phyloP scores from a whole-genome alignment of 2,888 invertebrate species.

The Ectobius pallidus region DNA sequence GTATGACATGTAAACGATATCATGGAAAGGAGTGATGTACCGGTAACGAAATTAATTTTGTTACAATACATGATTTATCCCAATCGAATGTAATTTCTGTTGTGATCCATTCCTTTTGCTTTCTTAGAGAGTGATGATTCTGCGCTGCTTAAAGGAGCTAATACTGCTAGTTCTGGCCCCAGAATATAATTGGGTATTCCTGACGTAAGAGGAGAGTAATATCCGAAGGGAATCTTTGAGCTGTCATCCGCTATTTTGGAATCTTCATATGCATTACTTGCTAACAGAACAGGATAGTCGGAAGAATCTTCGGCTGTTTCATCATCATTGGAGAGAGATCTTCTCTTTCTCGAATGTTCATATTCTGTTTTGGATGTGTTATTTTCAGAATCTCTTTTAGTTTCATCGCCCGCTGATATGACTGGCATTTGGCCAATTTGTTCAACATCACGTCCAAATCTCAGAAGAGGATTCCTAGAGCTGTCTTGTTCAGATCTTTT shows the following conservation, averaged over 20 bases:
- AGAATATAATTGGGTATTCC: conserved; percentile 35
- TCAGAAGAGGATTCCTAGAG: background rate
- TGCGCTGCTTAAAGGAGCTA: conserved; percentile 16
- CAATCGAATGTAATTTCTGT: conserved; percentile 36
- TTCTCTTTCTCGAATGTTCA: background rate
- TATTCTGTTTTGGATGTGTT: background rate
- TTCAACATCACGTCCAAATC: conserved; percentile 26
- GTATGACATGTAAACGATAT: background rate
- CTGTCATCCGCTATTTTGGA: background rate
- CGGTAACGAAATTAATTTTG: background rate
- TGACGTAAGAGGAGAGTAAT: conserved; percentile 30
- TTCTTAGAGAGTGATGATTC: background rate
- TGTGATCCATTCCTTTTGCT: conserved; percentile 20
- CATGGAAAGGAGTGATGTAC: background rate
- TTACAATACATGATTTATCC: conserved; percentile 18
- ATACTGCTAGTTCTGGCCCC: conserved; percentile 35
- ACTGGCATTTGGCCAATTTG: background rate
- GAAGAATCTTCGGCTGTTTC: conserved; percentile 14
- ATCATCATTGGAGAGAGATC: background rate
- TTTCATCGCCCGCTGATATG: background rate
- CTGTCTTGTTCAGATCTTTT: conserved; percentile 5
- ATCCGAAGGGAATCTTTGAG: conserved; percentile 4
- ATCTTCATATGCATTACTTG: conserved; percentile 7
- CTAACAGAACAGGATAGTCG: conserved; percentile 1
- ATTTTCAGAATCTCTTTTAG: background rate